Conservation (phyloP, 2,113 vertebrate species). For the Papio anubis region DNA sequence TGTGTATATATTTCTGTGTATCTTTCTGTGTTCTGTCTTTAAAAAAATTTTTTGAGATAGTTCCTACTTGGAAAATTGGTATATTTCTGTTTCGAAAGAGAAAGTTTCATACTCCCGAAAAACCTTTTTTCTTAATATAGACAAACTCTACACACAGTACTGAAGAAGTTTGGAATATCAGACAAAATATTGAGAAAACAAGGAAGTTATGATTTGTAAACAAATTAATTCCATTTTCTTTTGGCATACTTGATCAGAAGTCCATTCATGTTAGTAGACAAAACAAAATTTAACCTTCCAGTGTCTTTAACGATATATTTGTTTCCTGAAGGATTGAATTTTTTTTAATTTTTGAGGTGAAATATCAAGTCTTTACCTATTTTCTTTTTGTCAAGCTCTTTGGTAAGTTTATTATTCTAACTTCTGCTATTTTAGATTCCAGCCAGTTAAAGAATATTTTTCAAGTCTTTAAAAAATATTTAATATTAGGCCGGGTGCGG, state of each 20-base stretch:
- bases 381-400: neutral
- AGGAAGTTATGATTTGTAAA: neutral
- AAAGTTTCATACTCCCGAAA: neutral
- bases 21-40: neutral
- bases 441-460: neutral
- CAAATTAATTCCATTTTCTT: neutral
- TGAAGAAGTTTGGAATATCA: constrained; percentile 1
- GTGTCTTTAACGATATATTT: neutral
- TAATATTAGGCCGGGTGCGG: no score
- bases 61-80: neutral
- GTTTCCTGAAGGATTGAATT: neutral
- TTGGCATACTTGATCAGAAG: neutral
- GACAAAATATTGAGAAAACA: neutral
- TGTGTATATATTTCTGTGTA: neutral
- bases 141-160: neutral
- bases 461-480: neutral
- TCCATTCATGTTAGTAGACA: neutral
- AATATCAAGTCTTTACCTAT: neutral
- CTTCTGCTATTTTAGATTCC: neutral
- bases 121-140: neutral
- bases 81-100: neutral
- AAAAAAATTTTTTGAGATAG: neutral
- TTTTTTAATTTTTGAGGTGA: neutral
- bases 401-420: constrained; percentile 29
- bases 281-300: neutral